A percentile compares a stretch with the other conserved stretches of the same genome.
phyloP scores from a whole-genome alignment of 2,113 vertebrate species.

The Baryphthengus martii region DNA sequence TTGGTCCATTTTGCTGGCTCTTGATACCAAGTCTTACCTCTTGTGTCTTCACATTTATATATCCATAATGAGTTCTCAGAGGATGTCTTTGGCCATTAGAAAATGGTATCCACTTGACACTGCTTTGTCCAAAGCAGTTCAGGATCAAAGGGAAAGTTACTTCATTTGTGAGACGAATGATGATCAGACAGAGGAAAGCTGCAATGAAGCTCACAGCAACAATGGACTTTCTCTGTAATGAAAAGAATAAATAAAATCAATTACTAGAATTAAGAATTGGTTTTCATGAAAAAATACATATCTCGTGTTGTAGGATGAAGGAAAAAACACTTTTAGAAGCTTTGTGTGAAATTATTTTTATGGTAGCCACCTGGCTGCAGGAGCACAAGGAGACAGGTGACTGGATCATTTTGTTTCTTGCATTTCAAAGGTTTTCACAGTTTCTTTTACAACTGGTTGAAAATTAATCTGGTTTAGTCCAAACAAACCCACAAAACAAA shows the following conservation, averaged over 20 bases:
- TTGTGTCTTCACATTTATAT: conserved; percentile 87
- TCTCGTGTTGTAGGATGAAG: not conserved
- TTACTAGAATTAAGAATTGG: not conserved
- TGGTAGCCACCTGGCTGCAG: not conserved
- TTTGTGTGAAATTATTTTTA: not conserved
- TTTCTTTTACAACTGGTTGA: not conserved
- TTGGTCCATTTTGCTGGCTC: not conserved
- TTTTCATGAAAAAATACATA: not conserved
- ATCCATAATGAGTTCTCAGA: conserved; percentile 85
- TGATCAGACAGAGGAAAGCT: conserved; percentile 86
- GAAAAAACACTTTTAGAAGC: not conserved
- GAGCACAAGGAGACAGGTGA: not conserved
- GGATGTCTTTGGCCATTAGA: conserved; percentile 79
- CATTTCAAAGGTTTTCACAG: not conserved
- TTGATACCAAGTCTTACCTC: conserved; percentile 81
- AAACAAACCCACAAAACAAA: not conserved
- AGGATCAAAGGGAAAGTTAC: conserved; percentile 85
- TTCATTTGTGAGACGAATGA: conserved; percentile 86
- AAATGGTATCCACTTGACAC: conserved; percentile 80
- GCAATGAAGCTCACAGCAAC: conserved; percentile 83
- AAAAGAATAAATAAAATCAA: not conserved
- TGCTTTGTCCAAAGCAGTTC: conserved; percentile 83
- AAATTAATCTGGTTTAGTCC: not conserved
- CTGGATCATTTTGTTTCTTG: not conserved
- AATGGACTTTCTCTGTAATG: conserved; percentile 84